Base-by-base conservation (phyloP, 2,888 invertebrate genomes). In the Synanthedon formicaeformis region DNA sequence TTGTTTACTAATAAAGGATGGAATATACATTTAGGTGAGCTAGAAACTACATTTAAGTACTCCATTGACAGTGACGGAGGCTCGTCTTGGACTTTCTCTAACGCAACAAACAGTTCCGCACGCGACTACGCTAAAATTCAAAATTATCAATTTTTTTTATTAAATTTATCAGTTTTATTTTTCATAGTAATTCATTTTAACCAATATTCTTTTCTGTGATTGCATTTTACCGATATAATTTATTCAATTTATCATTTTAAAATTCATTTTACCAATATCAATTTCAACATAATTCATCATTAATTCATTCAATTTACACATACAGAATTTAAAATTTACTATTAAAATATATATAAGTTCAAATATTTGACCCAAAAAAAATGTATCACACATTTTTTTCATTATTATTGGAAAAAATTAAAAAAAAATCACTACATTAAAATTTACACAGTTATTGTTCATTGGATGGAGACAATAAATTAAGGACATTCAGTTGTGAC, bases 1-100 rank as follows among this genome's bases (percentile, higher is more conserved):
- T 81, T 83, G 65, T 69, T 75, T 62, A 71, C 78, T 83, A 84
- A 76, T n/a, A 5, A 72, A 86, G 85, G 86, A 86, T 85, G 85
- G 85, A 87, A 86, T 87, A 87, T 87, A 87, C 82, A 85, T 82
- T 23, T 84, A 85, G 77, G 78, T 83, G 84, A 84, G 72, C 78
- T 84, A 81, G 54, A 58, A n/a, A 27, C 50, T 50, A 48, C 41
- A 23, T 41, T 23, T 10, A 18, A 23, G 41, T 14, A 34, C 34
- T 48, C 40, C 45, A 13, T 40, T 40, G 12, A 40, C 27, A 34
- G 40, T 13, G 4, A 40, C 50, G 34, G 27, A 34, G 27, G 23
- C n/a, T n/a, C 23, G 27, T 12, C 59, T 62, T 75, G 78, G 77
- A 78, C 76, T 65, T 67, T 67, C 64, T 68, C 73, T 75, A 75